Evolutionary conservation across 1,140 invertebrate species (phyloP), one percentile per base, ranked within the genome.

Genomic region (Sycophaga agraensis): DNA sequence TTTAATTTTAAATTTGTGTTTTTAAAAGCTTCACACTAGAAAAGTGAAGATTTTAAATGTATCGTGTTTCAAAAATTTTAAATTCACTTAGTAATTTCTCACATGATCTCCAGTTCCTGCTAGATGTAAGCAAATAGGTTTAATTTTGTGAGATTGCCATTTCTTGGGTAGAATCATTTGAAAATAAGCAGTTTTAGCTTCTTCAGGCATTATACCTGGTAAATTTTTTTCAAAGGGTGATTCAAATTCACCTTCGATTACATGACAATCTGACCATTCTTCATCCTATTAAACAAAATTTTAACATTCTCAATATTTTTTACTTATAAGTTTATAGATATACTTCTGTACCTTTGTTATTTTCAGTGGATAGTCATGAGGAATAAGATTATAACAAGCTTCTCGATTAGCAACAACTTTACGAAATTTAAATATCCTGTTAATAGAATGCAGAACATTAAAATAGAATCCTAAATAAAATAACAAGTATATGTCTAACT

Each of bases 81-180:
- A n/a, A n/a, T n/a, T n/a, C n/a, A n/a, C n/a, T n/a, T n/a, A n/a
- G n/a, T 26, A 24, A 57, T 39, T 51, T 64, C 87, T 86, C 86
- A 97, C 94, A 86, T 99, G 97, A 85, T 99, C 97, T 46, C 97
- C 97, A 58, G 97, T 99, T 40, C 96, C 96, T 58, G 97, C 96
- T 60, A 98, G 83, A 76, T 99, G 96, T 66, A 99, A 83, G 80
- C 94, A 94, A 26, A 98, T 84, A 17, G 96, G 95, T 76, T 91
- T 91, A 60, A 87, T 83, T 66, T 82, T 79, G 49, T 85, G 74
- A 16, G 84, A 83, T 4, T 78, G 76, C 94, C 94, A 97, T 67
- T 88, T 84, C 43, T 86, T 84, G 1, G 96, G 96, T 64, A 98
- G 74, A 49, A 98, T 75, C 37, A 94, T 83, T 82, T 94, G 92